Evolutionary conservation across 1,140 invertebrate species (phyloP).

Genomic region (Lordiphosa clarofinis): DNA sequence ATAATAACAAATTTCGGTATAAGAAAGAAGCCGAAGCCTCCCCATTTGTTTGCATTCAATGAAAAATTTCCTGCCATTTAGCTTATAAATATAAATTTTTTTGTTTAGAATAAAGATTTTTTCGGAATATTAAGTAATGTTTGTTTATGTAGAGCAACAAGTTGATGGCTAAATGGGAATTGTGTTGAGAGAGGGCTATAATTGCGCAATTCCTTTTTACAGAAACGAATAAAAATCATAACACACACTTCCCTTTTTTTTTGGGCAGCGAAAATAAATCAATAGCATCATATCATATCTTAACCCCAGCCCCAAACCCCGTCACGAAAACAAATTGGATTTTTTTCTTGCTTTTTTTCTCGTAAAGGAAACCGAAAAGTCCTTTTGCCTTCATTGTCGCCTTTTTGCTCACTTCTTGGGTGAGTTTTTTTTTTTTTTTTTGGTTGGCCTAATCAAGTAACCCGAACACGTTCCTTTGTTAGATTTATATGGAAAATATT

Average conservation of each 20-base stretch:
- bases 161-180: constrained; percentile 49
- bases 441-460: constrained; percentile 67
- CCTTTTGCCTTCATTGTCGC: constrained; percentile 20
- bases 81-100: constrained; percentile 63
- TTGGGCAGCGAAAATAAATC: constrained; percentile 35
- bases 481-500: constrained; percentile 78
- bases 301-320: background rate
- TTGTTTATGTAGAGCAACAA: constrained; percentile 69
- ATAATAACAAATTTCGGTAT: constrained; percentile 65
- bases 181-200: constrained; percentile 32
- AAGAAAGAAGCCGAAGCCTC: constrained; percentile 21
- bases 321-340: constrained; percentile 59
- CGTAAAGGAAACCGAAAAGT: constrained; percentile 60
- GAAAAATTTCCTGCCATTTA: constrained; percentile 67
- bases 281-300: constrained; percentile 46
- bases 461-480: constrained; percentile 74
- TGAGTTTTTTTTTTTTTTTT: constrained; percentile 3
- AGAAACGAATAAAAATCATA: constrained; percentile 31
- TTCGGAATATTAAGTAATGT: constrained; percentile 59
- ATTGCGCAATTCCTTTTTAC: constrained; percentile 54
- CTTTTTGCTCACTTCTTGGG: constrained; percentile 8
- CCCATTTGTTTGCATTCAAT: constrained; percentile 23
- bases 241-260: constrained; percentile 45
- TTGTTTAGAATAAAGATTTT: constrained; percentile 15
- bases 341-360: constrained; percentile 50